Conservation (phyloP, 1,140 invertebrate genomes). For the Diabrotica undecimpunctata region DNA sequence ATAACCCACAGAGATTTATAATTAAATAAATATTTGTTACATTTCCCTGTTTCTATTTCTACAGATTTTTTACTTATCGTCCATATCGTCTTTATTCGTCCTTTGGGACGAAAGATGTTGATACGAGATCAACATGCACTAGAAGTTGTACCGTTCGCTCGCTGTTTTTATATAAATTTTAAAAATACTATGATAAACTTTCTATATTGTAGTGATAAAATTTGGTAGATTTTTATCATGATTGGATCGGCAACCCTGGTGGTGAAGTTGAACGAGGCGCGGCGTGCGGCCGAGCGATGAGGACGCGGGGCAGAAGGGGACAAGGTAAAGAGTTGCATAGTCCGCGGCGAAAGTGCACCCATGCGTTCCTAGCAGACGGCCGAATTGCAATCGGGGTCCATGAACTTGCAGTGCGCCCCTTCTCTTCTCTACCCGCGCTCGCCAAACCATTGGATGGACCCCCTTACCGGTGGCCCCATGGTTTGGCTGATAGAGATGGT, state of each 20-base stretch:
- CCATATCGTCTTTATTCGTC: too few species aligned
- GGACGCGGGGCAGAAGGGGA: slow-evolving; percentile 17
- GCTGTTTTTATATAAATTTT: too few species aligned
- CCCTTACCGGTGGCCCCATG: slow-evolving; percentile 30
- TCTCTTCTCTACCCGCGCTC: slow-evolving; percentile 9
- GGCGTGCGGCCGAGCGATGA: neutral
- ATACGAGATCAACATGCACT: too few species aligned
- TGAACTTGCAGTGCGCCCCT: slow-evolving; percentile 31
- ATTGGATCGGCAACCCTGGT: neutral
- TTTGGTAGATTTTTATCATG: too few species aligned
- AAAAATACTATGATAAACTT: too few species aligned
- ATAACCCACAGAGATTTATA: too few species aligned
- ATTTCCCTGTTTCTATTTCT: too few species aligned
- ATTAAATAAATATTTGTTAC: too few species aligned
- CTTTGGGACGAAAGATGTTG: too few species aligned
- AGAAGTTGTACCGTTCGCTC: too few species aligned
- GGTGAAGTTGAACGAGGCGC: neutral
- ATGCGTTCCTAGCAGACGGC: slow-evolving; percentile 48
- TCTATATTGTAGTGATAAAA: too few species aligned
- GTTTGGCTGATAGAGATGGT: slow-evolving; percentile 16
- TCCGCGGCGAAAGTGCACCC: slow-evolving; percentile 45
- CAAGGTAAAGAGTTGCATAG: slow-evolving; percentile 40
- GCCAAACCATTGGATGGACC: slow-evolving; percentile 9
- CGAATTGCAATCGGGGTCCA: slow-evolving; percentile 45
- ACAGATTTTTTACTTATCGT: too few species aligned